Base-by-base conservation (phyloP, 2,113 vertebrate species). In the Callocephalon fimbriatum region DNA sequence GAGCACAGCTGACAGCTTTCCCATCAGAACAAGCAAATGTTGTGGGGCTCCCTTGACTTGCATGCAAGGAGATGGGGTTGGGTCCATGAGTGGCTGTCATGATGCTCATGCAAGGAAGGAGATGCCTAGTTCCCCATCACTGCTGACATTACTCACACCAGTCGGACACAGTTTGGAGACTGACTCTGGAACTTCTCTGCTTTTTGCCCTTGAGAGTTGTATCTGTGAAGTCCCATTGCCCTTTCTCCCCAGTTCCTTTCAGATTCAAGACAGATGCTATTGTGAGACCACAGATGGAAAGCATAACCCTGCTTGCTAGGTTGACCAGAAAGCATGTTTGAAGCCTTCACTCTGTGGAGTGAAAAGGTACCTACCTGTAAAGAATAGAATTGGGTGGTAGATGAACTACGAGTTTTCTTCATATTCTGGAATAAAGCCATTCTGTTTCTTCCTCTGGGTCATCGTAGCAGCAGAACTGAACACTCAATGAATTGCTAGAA, bases 161-260 rank as follows among this genome's bases (percentile, higher is more conserved):
- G 42, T 1, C 0, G 0, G 54, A 6, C 25, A 37, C 9, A 3
- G 12, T 17, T 48, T 40, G 51, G 9, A 6, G 45, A 2, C 7
- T 7, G 38, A 6, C 10, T 67, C 15, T 44, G 71, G 10, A 45
- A 23, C 16, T 38, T 59, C 35, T 67, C 16, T 13, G 3, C 5
- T 45, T 67, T 44, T 74, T 58, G 26, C 27, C 21, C 31, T 10
- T 3, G 21, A 35, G 18, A 15, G 4, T 10, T 44, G 3, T 3
- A n/a, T 9, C 7, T 0, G 0, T 38, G 86, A 32, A 40, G 45
- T 73, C 15, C 25, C 2, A 21, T 7, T 61, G 45, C 9, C 40
- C 27, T 38, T 15, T 56, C 21, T 74, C 7, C 45, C 1, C 53
- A 38, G 0, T 4, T 56, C 10, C 31, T 42, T 37, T 20, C 2